Base-by-base conservation (phyloP, 2,888 invertebrate species). In the Cataglyphis altisquamis region DNA sequence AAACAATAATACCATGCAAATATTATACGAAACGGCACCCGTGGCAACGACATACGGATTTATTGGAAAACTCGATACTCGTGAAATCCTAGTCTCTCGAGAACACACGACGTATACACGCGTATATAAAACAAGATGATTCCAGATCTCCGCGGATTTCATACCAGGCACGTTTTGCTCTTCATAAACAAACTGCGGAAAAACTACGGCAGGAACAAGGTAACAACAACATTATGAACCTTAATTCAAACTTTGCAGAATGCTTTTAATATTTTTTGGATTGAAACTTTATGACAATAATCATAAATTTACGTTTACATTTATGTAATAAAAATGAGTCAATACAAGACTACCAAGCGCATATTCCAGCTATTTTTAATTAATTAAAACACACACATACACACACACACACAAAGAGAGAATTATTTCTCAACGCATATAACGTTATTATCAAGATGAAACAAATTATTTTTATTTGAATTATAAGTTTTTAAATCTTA, bases 1-100 rank as follows among this genome's bases (percentile, higher is more conserved):
- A 80, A 80, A 80, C 78, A 80, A 80, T 72, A 60, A 72, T 80
- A 80, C 18, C 72, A 72, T 60, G 78, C 45, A 72, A 80, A 80
- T 80, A 80, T 78, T 80, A 80, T 80, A 80, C 78, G 45, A 72
- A 80, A 80, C 78, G 72, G 72, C 60, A 80, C 72, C 60, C 60
- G 57, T 45, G 39, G 77, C 68, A 57, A 60, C 32, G 52, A 21
- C 78, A 12, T 52, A 52, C 72, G 72, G 72, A 80, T 80, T 72
- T 80, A 80, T 80, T 45, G 78, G 78, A 60, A 72, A 80, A 80
- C 78, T 57, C 68, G 77, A 77, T 77, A 68, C 68, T 70, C 78
- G 68, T 45, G 45, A 78, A 78, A 72, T 78, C 72, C 45, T 5
- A 60, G 45, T 48, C 72, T 48, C 60, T 25, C 60, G 78, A 72